phyloP scores from a whole-genome alignment of 2,888 invertebrate species.

The Hypercompe scribonia region DNA sequence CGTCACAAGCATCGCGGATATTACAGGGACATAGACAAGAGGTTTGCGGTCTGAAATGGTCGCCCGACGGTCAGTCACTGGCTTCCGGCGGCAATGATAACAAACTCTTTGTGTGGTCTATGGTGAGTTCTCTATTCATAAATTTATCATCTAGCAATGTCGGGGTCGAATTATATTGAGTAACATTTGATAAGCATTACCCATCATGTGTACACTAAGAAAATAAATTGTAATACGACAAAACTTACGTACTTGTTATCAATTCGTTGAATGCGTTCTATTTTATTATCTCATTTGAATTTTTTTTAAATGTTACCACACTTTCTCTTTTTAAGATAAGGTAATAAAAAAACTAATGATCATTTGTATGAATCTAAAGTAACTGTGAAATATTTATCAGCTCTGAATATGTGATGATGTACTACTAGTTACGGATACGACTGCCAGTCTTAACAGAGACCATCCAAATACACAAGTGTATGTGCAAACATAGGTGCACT shows the following conservation, averaged over 20 bases:
- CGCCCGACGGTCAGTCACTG: conserved; percentile 98
- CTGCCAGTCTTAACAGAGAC: no score
- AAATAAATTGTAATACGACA: not conserved
- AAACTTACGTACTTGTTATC: not conserved
- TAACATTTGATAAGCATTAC: conserved; percentile 9
- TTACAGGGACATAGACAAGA: conserved; percentile 98
- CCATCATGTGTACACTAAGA: not conserved
- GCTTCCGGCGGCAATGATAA: conserved; percentile 99
- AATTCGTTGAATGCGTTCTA: not conserved
- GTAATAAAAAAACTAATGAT: no score
- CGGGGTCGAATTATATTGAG: conserved; percentile 13
- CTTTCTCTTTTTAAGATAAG: not conserved
- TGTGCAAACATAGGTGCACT: no score
- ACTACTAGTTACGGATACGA: no score
- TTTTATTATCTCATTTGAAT: not conserved
- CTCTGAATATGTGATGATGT: no score
- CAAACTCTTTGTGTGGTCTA: conserved; percentile 96
- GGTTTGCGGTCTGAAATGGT: conserved; percentile 99
- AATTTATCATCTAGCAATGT: conserved; percentile 14
- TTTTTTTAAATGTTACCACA: no score
- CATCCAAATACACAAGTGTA: no score
- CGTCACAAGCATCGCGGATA: conserved; percentile 91
- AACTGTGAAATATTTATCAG: no score
- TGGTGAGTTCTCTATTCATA: conserved; percentile 68
- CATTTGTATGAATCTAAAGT: no score